These are phyloP conservation scores for Maconellicoccus hirsutus DNA, from an alignment of 1,140 invertebrate species.

Conservation along the genomic window DNA sequence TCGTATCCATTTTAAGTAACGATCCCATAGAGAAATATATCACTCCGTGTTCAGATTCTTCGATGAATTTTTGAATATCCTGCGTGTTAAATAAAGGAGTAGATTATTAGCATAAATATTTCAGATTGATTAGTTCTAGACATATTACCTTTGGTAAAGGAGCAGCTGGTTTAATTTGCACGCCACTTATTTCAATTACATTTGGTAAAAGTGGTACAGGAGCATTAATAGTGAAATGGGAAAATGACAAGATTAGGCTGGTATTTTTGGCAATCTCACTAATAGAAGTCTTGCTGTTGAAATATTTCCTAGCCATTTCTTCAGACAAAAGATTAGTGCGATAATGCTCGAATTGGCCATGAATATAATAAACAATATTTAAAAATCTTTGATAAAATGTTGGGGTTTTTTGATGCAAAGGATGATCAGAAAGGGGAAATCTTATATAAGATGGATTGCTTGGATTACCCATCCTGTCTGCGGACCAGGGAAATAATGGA, in stretches of 20 bases:
- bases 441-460: slow-evolving; percentile 29
- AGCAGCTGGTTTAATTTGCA: slow-evolving; percentile 28
- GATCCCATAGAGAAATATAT: slow-evolving; percentile 57
- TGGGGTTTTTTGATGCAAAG: slow-evolving; percentile 24
- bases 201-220: slow-evolving; percentile 31
- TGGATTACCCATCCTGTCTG: slow-evolving; percentile 33
- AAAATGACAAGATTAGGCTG: slow-evolving; percentile 31
- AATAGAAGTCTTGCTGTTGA: slow-evolving; percentile 26
- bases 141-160: slow-evolving; percentile 23
- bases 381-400: slow-evolving; percentile 27
- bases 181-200: slow-evolving; percentile 33
- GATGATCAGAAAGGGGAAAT: neutral
- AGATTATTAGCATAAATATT: no score
- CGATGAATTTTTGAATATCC: slow-evolving; percentile 29
- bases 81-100: neutral
- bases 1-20: slow-evolving; percentile 30
- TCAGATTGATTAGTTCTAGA: no score
- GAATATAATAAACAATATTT: slow-evolving; percentile 25
- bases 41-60: slow-evolving; percentile 40
- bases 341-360: neutral
- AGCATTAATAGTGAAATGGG: slow-evolving; percentile 30
- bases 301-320: slow-evolving; percentile 5
- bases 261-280: slow-evolving; percentile 31
- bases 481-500: slow-evolving; percentile 46
- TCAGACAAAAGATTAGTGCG: neutral